Evolutionary conservation across 2,888 invertebrate species (phyloP), one percentile per base, ranked within the genome.

Genomic region (Polyommatus iphigenia): DNA sequence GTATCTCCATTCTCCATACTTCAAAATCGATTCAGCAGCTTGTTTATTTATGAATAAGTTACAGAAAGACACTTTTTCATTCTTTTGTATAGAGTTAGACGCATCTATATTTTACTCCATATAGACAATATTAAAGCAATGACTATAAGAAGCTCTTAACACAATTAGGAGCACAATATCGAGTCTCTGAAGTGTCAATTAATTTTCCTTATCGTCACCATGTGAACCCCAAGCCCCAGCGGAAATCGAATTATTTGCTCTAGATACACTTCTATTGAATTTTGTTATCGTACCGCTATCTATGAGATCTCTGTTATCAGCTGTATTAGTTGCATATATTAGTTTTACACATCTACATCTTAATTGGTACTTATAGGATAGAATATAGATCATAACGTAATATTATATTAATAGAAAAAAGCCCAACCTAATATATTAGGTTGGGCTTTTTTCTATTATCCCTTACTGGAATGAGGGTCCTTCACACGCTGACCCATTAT

Each of bases 231-330:
- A 24, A 8, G 18, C 8, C 24, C 10, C 24, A 20, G 24, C 62
- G 24, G 62, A 62, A 62, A 62, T 62, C 24, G 13, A 24, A 62
- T 62, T 72, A 72, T 72, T 72, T 72, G 41, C 36, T 72, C 72
- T 18, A 72, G 72, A 72, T 72, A 72, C 8, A 36, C 10, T 72
- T 72, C 41, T 41, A 41, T n/a, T 36, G 72, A 78, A 72, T 57
- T 77, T 29, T 0, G 59, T 73, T 78, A 36, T 57, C 71, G 59
- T 78, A 77, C 77, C 75, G 46, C 24, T 73, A 18, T 71, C 59
- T 50, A 20, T 67, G 24, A 71, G 15, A 29, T 36, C 72, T 29
- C 13, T 24, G 13, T 24, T 62, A 62, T 62, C 62, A 2, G 3
- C 24, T 62, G 3, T 62, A 62, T 20, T 62, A 24, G 62, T 62